Evolutionary conservation across 2,888 invertebrate species (phyloP).

Genomic region (Altica lythri): DNA sequence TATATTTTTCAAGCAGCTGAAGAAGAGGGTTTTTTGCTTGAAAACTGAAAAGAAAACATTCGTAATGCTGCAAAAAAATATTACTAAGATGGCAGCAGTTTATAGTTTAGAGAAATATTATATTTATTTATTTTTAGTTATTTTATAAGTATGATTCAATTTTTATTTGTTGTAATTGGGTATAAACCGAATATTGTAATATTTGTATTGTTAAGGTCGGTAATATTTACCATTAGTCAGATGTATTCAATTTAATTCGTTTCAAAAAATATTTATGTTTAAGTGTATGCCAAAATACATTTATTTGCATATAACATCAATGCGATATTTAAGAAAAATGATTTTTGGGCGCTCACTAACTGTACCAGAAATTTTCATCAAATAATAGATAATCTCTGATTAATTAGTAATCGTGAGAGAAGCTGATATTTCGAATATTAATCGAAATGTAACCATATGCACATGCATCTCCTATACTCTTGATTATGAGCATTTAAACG

Average conservation of each 20-base stretch:
- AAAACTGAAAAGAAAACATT: slow-evolving; percentile 19
- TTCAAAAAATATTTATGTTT: background rate
- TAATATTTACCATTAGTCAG: background rate
- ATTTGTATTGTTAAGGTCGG: no score
- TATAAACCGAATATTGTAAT: slow-evolving; percentile 30
- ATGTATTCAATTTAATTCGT: background rate
- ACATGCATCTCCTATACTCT: no score
- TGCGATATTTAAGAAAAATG: no score
- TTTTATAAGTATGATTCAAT: slow-evolving; percentile 29
- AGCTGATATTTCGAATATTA: no score
- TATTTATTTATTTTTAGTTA: slow-evolving; percentile 35
- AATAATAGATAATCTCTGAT: no score
- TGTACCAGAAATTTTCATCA: no score
- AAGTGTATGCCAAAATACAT: no score
- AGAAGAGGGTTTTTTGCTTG: slow-evolving; percentile 19
- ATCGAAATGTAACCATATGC: no score
- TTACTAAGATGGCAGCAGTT: slow-evolving; percentile 31
- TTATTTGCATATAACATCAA: no score
- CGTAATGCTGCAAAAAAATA: slow-evolving; percentile 18
- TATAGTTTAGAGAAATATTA: slow-evolving; percentile 34
- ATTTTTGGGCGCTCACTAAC: no score
- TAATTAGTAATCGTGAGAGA: no score
- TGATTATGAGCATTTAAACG: no score
- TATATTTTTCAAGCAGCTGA: slow-evolving; percentile 28
- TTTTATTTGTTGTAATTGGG: slow-evolving; percentile 27